Conservation (phyloP, 2,888 invertebrate species). For the Cheilosia soror region DNA sequence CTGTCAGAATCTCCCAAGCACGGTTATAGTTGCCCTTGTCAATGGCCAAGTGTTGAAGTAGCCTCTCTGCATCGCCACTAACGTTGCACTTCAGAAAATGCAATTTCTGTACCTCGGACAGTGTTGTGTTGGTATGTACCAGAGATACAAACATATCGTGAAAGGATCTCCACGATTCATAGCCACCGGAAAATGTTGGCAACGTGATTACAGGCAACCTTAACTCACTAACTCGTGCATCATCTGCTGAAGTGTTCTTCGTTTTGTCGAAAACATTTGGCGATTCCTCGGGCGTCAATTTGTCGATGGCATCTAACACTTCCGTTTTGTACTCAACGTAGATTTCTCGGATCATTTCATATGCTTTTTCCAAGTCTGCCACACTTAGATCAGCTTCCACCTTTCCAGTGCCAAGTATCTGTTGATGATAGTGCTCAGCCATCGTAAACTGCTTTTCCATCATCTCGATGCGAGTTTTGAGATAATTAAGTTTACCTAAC, state of each 20-base stretch:
- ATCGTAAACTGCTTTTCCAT: no score
- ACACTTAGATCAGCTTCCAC: no score
- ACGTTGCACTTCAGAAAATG: neutral
- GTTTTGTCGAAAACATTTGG: neutral
- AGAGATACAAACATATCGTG: slow-evolving; percentile 3
- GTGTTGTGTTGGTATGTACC: neutral
- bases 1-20: slow-evolving; percentile 4
- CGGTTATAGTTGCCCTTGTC: neutral
- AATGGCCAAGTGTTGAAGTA: neutral
- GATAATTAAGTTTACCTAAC: no score
- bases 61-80: neutral
- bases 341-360: no score
- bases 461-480: no score
- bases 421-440: no score
- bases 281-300: neutral
- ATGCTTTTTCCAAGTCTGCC: no score
- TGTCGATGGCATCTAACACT: neutral
- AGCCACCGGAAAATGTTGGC: neutral
- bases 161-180: slow-evolving; percentile 10
- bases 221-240: neutral
- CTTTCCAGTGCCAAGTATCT: no score
- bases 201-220: neutral
- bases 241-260: neutral
- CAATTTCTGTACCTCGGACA: neutral
- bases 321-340: neutral